Evolutionary conservation across 2,113 vertebrate genomes (phyloP), one percentile per base, ranked within the genome.

Genomic region (Plotosus lineatus): DNA sequence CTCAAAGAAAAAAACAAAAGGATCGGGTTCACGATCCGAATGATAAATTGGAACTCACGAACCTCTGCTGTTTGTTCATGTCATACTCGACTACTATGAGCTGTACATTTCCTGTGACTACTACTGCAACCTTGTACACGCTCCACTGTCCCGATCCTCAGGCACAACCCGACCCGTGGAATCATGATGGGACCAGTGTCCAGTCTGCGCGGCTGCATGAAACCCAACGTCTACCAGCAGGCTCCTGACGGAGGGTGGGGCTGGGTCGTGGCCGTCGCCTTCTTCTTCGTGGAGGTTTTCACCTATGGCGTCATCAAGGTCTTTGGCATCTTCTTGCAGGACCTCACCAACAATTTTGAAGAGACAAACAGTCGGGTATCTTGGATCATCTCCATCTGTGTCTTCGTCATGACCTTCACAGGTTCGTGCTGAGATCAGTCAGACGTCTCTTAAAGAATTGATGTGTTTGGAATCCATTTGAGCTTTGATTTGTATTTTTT

Each of bases 211-310:
- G 83, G 81, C 33, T 94, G 93, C 84, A 78, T 89, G 42, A 85
- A 93, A 82, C 93, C 96, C 82, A 97, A 93, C n/a, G 91, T 95
- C 81, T 98, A 98, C 88, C 53, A 93, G 46, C 90, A 95, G 92
- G 94, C 95, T 88, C 98, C 98, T 84, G 96, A 99, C 0, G 97
- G 98, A 89, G 97, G 96, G 83, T 99, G 97, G 97, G 98, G 98
- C 26, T 99, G 97, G 97, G 90, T 89, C 0, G 89, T 98, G 2
- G 96, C 96, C 0, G 89, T 90, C 15, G 93, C 95, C 36, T 99
- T 98, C 87, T 99, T 99, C 90, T 85, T 98, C 2, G 88, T 98
- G 65, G 97, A 97, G 88, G 93, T 94, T 60, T 95, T 98, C 50
- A 98, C 97, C 0, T 99, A 97, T 0, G 98, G 98, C 61, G 92